These are phyloP conservation scores for Silurus lanzhouensis DNA, from an alignment of 2,797 vertebrate genomes.

Conservation along the genomic window DNA sequence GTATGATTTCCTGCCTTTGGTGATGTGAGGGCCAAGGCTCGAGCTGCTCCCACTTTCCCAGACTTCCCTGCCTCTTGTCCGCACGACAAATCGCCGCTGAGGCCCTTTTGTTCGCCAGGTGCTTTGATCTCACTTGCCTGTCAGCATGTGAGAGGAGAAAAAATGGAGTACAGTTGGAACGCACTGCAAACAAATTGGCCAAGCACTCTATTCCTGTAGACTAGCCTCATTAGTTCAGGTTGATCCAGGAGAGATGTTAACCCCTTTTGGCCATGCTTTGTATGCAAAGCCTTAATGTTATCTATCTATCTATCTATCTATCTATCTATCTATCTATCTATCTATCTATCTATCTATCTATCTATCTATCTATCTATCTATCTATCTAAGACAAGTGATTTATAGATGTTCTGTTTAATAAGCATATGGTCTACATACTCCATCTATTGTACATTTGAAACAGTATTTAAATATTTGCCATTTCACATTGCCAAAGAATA, in stretches of 20 bases:
- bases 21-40: constrained; percentile 84
- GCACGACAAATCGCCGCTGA: constrained; percentile 89
- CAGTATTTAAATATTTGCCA: background rate
- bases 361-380: background rate
- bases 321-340: background rate
- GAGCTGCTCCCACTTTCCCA: constrained; percentile 76
- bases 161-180: constrained; percentile 86
- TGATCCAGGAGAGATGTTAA: constrained; percentile 67
- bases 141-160: constrained; percentile 79
- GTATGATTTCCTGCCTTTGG: constrained; percentile 76
- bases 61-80: constrained; percentile 85
- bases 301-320: background rate
- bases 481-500: constrained; percentile 31
- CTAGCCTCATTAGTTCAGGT: constrained; percentile 65
- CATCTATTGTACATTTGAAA: background rate
- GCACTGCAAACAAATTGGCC: constrained; percentile 86
- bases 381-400: background rate
- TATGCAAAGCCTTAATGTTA: constrained; percentile 2
- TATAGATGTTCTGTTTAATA: background rate
- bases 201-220: constrained; percentile 78
- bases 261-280: constrained; percentile 53
- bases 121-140: constrained; percentile 97
- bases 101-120: constrained; percentile 83
- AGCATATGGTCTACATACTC: background rate
- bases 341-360: constrained; percentile 5